These are phyloP conservation scores for Aphaenogaster ashmeadi DNA, from an alignment of 1,140 invertebrate genomes.

Conservation along the genomic window DNA sequence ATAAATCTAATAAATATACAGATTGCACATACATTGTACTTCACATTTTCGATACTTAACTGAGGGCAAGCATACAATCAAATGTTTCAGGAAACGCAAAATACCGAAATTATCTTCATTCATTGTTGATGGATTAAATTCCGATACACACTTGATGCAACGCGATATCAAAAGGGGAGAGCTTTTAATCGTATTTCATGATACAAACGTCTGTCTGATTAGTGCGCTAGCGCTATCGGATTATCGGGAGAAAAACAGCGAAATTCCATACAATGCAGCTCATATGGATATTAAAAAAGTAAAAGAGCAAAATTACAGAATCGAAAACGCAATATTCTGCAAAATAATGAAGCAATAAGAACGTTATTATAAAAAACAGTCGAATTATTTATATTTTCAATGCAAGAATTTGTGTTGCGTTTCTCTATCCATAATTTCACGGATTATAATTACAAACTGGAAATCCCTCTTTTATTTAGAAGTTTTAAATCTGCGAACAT, in stretches of 20 bases:
- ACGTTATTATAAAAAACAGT: background rate
- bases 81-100: constrained; percentile 31
- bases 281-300: constrained; percentile 30
- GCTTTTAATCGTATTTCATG: constrained; percentile 47
- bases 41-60: constrained; percentile 18
- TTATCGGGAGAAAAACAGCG: constrained; percentile 43
- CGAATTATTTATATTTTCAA: constrained; percentile 34
- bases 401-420: background rate
- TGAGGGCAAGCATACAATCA: constrained; percentile 5
- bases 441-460: background rate
- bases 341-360: constrained; percentile 25
- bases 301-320: constrained; percentile 20
- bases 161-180: constrained; percentile 15
- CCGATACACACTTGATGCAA: constrained; percentile 22
- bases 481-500: background rate
- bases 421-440: background rate
- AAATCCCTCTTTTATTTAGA: background rate
- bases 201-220: constrained; percentile 51
- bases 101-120: constrained; percentile 29
- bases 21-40: background rate
- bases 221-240: constrained; percentile 35
- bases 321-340: background rate
- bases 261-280: constrained; percentile 15
- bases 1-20: background rate
- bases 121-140: constrained; percentile 43